Conservation (phyloP, 2,113 vertebrate species). For the Pterocles orientalis region DNA sequence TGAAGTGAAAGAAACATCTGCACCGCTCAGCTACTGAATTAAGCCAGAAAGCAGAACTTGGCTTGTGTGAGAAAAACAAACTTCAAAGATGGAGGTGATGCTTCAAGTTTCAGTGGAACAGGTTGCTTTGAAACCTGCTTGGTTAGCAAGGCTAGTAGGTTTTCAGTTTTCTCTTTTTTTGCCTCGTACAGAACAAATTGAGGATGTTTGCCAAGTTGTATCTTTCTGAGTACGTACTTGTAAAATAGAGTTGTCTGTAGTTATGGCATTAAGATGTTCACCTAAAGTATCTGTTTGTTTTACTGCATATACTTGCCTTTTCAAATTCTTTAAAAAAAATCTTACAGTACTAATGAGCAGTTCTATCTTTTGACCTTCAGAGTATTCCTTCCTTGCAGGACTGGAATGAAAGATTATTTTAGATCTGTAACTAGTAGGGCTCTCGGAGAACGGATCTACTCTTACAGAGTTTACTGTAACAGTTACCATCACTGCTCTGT, state of each 20-base stretch:
- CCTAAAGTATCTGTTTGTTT: neutral
- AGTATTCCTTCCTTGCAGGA: neutral
- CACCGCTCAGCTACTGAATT: neutral
- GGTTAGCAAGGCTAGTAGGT: neutral
- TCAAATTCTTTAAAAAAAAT: neutral
- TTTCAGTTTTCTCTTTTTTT: neutral
- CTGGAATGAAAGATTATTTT: neutral
- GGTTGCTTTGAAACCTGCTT: neutral
- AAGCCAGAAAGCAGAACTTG: constrained; percentile 15
- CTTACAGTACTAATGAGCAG: neutral
- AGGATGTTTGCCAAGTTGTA: neutral
- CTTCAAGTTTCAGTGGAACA: neutral
- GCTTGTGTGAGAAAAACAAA: neutral
- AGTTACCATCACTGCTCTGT: neutral
- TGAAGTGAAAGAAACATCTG: constrained; percentile 39
- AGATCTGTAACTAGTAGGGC: neutral
- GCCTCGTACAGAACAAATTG: neutral
- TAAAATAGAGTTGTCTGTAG: neutral
- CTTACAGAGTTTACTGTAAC: neutral
- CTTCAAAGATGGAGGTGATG: neutral
- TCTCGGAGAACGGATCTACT: neutral
- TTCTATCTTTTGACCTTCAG: neutral
- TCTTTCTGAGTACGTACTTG: neutral
- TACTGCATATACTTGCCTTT: neutral
- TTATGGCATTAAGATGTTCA: neutral